phyloP scores from a whole-genome alignment of 2,797 vertebrate genomes.

The Avahi laniger region DNA sequence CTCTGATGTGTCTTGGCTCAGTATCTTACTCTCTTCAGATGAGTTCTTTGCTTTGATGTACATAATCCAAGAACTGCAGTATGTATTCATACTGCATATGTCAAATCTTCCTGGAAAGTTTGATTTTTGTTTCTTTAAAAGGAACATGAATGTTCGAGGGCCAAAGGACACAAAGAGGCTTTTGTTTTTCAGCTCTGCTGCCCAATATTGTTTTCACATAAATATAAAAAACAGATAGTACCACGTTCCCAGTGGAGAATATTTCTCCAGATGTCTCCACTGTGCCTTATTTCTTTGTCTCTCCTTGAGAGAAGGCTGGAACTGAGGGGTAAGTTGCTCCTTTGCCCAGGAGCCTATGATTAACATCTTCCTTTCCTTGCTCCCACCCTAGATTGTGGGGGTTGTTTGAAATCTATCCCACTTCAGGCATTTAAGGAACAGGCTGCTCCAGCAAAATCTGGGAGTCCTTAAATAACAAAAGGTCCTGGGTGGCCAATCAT shows the following conservation, averaged over 20 bases:
- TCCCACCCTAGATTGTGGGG: not conserved
- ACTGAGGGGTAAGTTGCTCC: not conserved
- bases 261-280: not conserved
- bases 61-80: not conserved
- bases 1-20: not conserved
- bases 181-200: slow-evolving; percentile 10
- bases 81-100: not conserved
- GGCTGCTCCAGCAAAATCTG: not conserved
- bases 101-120: not conserved
- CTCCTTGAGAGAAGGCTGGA: not conserved
- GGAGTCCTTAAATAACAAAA: not conserved
- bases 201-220: not conserved
- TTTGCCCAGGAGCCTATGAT: not conserved
- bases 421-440: not conserved
- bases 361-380: not conserved
- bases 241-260: not conserved
- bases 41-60: not conserved
- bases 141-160: not conserved
- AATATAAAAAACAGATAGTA: not conserved
- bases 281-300: not conserved
- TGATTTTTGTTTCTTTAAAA: slow-evolving; percentile 15
- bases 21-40: not conserved
- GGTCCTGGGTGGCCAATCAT: not conserved
- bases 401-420: slow-evolving; percentile 32
- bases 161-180: not conserved